These are phyloP conservation scores for Sparidentex hasta DNA, from an alignment of 2,797 vertebrate species.

Conservation along the genomic window DNA sequence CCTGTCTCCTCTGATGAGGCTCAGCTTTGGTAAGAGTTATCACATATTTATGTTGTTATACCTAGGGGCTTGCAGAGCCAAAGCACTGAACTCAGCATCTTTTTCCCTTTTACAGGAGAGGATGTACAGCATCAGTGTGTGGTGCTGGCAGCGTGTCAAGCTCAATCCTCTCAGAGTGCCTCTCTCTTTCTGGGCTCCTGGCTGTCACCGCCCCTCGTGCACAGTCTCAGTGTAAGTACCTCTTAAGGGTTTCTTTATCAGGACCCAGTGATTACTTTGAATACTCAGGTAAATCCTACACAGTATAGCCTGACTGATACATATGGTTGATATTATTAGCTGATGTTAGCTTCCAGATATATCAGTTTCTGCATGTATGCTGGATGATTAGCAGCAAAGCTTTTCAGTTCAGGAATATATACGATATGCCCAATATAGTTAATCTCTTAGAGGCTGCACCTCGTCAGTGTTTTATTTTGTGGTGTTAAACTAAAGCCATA, in stretches of 20 bases:
- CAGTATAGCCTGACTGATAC: background rate
- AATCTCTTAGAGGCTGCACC: too few species aligned
- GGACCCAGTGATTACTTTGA: background rate
- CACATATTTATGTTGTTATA: accelerated
- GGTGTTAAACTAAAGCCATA: too few species aligned
- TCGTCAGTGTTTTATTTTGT: too few species aligned
- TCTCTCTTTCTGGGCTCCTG: slow-evolving; percentile 92
- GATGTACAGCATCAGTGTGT: slow-evolving; percentile 92
- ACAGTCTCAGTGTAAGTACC: slow-evolving; percentile 90
- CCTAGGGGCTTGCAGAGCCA: background rate
- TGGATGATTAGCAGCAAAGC: too few species aligned
- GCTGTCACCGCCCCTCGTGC: slow-evolving; percentile 90
- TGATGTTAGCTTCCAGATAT: background rate
- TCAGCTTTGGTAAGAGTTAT: slow-evolving; percentile 77
- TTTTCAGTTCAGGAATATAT: background rate
- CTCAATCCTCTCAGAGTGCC: slow-evolving; percentile 92
- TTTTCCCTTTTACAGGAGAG: slow-evolving; percentile 83
- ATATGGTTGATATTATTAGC: background rate
- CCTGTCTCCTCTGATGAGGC: slow-evolving; percentile 94
- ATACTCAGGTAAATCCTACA: background rate
- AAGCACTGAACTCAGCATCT: background rate
- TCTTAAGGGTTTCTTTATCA: background rate
- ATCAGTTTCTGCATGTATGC: background rate
- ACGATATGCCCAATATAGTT: background rate
- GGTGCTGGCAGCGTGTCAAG: slow-evolving; percentile 89